These are phyloP conservation scores for Xenus cinereus DNA, from an alignment of 2,113 vertebrate species.

Conservation along the genomic window DNA sequence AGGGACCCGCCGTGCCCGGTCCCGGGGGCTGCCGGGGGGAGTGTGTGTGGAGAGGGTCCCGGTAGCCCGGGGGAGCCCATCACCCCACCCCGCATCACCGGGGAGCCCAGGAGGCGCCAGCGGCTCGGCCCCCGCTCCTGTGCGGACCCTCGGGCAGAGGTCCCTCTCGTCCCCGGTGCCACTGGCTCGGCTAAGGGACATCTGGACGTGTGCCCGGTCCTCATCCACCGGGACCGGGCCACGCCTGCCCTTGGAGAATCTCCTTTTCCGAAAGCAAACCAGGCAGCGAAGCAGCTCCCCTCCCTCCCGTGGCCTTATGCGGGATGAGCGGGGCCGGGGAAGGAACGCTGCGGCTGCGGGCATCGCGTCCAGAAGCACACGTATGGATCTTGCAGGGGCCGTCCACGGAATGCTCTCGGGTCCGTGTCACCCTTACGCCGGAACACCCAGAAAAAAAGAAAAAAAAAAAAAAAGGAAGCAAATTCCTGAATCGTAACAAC, in stretches of 20 bases:
- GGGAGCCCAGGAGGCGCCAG: background rate
- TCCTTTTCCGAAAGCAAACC: background rate
- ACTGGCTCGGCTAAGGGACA: background rate
- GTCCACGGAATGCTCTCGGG: background rate
- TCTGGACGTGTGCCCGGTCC: fast-evolving
- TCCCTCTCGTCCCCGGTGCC: background rate
- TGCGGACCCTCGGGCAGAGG: background rate
- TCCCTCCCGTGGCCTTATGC: background rate
- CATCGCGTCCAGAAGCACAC: background rate
- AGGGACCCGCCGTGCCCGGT: background rate
- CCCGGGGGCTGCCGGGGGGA: background rate
- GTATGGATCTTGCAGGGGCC: too few species aligned
- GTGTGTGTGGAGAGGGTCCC: too few species aligned
- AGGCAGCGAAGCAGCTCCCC: background rate
- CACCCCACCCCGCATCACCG: background rate
- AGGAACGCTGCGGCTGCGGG: background rate
- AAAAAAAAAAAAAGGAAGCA: background rate
- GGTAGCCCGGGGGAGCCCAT: too few species aligned
- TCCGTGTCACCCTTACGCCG: background rate
- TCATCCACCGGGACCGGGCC: background rate
- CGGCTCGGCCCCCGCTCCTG: too few species aligned
- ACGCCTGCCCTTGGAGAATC: background rate
- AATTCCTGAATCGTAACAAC: background rate
- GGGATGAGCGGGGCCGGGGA: too few species aligned
- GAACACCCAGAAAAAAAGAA: background rate